A percentile compares a stretch with the other conserved stretches of the same genome.
phyloP scores from a whole-genome alignment of 2,113 vertebrate species.

The Herpetotheres cachinnans region DNA sequence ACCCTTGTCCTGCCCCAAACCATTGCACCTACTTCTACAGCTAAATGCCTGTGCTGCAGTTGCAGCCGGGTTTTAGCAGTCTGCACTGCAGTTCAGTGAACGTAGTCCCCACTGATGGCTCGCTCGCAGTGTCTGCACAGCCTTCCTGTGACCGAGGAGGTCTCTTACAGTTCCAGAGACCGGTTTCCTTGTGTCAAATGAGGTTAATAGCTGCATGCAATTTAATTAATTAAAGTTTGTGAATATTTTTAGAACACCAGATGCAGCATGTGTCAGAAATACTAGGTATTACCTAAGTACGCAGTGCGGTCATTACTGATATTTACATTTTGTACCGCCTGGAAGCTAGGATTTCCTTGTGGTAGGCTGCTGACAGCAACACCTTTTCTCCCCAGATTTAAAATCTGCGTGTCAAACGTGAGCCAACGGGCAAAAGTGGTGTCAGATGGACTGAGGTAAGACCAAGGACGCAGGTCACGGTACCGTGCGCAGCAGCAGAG shows the following conservation, averaged over 20 bases:
- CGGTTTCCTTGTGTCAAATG: not conserved
- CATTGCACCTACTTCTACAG: not conserved
- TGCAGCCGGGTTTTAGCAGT: not conserved
- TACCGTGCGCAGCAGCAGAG: accelerated
- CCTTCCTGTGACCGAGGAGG: not conserved
- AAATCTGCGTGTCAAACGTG: not conserved
- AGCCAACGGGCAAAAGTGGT: not conserved
- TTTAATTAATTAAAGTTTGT: conserved; percentile 4
- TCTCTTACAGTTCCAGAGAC: not conserved
- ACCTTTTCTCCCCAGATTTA: not conserved
- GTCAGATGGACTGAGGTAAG: not conserved
- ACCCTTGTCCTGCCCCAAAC: not conserved
- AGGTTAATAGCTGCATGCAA: conserved; percentile 32
- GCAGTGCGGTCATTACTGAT: not conserved
- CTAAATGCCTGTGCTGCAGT: not conserved
- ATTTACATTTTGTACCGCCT: not conserved
- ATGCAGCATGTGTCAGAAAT: not conserved
- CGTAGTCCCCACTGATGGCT: not conserved
- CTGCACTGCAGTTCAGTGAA: not conserved
- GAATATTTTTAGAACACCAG: conserved; percentile 20
- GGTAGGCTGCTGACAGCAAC: not conserved
- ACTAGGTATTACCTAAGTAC: not conserved
- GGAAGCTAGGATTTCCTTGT: not conserved
- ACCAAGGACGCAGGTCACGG: not conserved
- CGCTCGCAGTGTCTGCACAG: not conserved